Base-by-base conservation (phyloP, 2,113 vertebrate species). In the Gymnarchus niloticus region DNA sequence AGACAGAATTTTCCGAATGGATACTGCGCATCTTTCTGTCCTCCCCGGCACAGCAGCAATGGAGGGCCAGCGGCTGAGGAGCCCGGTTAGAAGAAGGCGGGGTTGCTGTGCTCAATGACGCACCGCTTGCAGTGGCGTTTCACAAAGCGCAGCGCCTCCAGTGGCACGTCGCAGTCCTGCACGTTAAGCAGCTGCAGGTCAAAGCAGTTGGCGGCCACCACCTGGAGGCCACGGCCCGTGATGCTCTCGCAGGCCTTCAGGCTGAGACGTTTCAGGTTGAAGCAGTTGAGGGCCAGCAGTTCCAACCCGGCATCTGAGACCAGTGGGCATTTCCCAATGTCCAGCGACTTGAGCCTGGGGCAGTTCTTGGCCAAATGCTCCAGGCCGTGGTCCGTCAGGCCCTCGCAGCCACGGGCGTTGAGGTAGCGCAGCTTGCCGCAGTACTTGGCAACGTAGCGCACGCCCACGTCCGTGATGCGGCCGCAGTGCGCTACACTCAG, bases 391-490 rank as follows among this genome's bases (percentile, higher is more conserved):
- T 99, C 98, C 59, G 98, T 99, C 89, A 99, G 95, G 87, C 98
- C 98, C 93, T 99, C 98, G 86, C 97, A 99, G 89, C 98, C 98
- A 86, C 98, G 91, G 2, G 97, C 98, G 0, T 99, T 99, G 91
- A 99, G 94, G 95, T 99, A 99, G 91, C 98, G 98, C 91, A 99
- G 94, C 89, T 97, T 96, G 85, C 97, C 92, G 94, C 97, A 99
- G 95, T 99, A 99, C 82, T 98, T 98, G 76, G 97, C 97, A 21
- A 99, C 94, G 84, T 99, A 99, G 83, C 97, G 98, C 88, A 99
- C 91, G 77, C 98, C 98, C 87, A 99, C 98, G 0, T 99, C 98
- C 0, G 98, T 99, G 91, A 99, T 96, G 6, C 98, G 97, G 83
- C 96, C 92, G 69, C 98, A 99, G 95, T 99, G 98, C 5, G 98